Conservation (phyloP, 1,140 invertebrate genomes). For the Drosophila sp. region DNA sequence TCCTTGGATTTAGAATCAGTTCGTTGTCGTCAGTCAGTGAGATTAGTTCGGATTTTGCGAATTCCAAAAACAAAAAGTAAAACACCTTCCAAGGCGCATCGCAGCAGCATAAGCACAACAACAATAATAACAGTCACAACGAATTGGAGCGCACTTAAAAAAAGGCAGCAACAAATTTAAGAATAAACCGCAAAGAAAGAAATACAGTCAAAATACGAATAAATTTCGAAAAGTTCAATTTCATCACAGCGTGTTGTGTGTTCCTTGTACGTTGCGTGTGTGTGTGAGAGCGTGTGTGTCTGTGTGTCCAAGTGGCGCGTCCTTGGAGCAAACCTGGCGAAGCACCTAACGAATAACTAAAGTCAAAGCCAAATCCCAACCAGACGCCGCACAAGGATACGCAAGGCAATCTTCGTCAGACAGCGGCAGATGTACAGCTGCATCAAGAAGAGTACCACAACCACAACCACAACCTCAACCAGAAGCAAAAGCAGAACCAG, state of each 20-base stretch:
- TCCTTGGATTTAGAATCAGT: constrained; percentile 70
- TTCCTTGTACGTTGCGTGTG: constrained; percentile 30
- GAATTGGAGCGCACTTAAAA: constrained; percentile 48
- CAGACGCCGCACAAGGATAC: constrained; percentile 54
- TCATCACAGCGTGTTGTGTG: constrained; percentile 33
- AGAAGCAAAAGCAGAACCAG: constrained; percentile 43
- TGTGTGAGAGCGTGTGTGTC: constrained; percentile 34
- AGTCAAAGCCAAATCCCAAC: constrained; percentile 23
- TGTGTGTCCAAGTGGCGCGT: constrained; percentile 50
- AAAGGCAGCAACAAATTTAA: constrained; percentile 13
- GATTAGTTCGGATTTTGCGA: constrained; percentile 71
- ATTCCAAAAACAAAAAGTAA: constrained; percentile 24
- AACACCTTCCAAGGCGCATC: constrained; percentile 56
- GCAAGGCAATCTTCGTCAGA: constrained; percentile 37
- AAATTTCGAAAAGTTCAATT: constrained; percentile 63
- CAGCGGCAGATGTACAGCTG: constrained; percentile 16
- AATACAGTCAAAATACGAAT: constrained; percentile 44
- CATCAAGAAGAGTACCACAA: constrained; percentile 9
- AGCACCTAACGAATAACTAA: constrained; percentile 41
- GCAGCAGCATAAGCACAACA: constrained; percentile 34
- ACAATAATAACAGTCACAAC: constrained; percentile 20
- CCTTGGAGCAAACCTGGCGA: constrained; percentile 55
- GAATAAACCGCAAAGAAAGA: constrained; percentile 28
- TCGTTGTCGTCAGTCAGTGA: constrained; percentile 79
- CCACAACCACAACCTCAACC: constrained; percentile 11